phyloP scores from a whole-genome alignment of 2,797 vertebrate species.

The Clarias laeviceps region DNA sequence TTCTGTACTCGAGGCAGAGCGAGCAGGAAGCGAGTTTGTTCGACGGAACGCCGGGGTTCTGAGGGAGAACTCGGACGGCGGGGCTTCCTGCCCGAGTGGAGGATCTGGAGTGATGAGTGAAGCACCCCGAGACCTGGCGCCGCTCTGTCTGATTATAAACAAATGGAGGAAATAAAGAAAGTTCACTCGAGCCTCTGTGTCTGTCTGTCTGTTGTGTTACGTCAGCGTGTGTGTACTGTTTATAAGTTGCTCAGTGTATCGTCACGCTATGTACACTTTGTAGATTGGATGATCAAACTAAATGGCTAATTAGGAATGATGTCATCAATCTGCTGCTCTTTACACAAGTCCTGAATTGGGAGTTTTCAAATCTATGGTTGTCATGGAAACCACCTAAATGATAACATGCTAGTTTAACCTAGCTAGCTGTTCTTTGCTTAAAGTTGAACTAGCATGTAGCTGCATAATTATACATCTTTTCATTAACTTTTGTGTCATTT shows the following conservation, averaged over 20 bases:
- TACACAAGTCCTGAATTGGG: background rate
- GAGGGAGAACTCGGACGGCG: background rate
- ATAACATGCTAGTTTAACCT: background rate
- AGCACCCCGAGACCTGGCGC: constrained; percentile 8
- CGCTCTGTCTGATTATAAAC: constrained; percentile 43
- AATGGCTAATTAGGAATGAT: too few relatives aligned
- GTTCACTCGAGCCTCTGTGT: constrained; percentile 4
- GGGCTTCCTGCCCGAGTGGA: constrained; percentile 1
- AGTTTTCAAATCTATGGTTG: background rate
- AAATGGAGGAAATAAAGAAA: constrained; percentile 40
- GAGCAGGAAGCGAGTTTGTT: constrained; percentile 32
- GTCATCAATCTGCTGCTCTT: background rate
- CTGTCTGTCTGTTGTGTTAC: constrained; percentile 8
- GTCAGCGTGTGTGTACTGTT: background rate
- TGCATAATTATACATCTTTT: too few relatives aligned
- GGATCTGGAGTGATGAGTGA: constrained; percentile 14
- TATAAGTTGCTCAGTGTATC: too few relatives aligned
- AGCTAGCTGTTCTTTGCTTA: background rate
- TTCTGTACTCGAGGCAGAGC: constrained; percentile 47
- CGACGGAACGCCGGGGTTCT: background rate
- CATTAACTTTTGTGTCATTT: background rate
- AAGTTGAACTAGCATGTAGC: background rate
- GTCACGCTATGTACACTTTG: too few relatives aligned
- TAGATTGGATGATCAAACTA: too few relatives aligned
- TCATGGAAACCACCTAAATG: background rate